These are phyloP conservation scores for Heptranchias perlo DNA, from an alignment of 2,113 vertebrate genomes.

Conservation along the genomic window DNA sequence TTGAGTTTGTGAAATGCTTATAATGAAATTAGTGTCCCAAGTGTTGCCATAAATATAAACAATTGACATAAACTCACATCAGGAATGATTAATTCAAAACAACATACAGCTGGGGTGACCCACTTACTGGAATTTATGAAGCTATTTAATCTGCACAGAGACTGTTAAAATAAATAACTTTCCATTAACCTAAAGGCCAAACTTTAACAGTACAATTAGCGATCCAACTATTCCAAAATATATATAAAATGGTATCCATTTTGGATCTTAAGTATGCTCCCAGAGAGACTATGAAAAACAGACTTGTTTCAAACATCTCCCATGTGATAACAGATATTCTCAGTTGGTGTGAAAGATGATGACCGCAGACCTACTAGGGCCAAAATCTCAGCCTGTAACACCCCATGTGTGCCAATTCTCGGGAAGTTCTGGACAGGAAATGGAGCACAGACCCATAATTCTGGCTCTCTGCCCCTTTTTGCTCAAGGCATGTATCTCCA, in stretches of 20 bases:
- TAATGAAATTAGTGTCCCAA: neutral
- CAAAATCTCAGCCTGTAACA: too few relatives aligned
- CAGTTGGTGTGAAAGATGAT: too few relatives aligned
- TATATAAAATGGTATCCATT: neutral
- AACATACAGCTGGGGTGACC: neutral
- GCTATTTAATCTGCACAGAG: neutral
- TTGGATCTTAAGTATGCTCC: neutral
- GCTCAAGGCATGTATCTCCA: too few relatives aligned
- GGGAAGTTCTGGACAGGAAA: too few relatives aligned
- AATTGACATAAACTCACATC: neutral
- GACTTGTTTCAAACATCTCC: too few relatives aligned
- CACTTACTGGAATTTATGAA: constrained; percentile 17
- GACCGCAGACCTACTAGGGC: too few relatives aligned
- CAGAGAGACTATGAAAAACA: neutral
- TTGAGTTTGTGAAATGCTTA: neutral
- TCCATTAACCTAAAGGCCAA: neutral
- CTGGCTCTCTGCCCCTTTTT: too few relatives aligned
- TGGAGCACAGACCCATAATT: too few relatives aligned
- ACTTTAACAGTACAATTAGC: neutral
- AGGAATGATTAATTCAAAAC: neutral
- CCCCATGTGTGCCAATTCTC: too few relatives aligned
- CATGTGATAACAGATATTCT: too few relatives aligned
- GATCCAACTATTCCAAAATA: neutral
- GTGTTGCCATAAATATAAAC: neutral
- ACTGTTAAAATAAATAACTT: neutral